Percentiles rank a stretch among this genome's conserved stretches.
Conservation (phyloP, 23 tunicate genomes). For the Halocynthia roretzi region DNA sequence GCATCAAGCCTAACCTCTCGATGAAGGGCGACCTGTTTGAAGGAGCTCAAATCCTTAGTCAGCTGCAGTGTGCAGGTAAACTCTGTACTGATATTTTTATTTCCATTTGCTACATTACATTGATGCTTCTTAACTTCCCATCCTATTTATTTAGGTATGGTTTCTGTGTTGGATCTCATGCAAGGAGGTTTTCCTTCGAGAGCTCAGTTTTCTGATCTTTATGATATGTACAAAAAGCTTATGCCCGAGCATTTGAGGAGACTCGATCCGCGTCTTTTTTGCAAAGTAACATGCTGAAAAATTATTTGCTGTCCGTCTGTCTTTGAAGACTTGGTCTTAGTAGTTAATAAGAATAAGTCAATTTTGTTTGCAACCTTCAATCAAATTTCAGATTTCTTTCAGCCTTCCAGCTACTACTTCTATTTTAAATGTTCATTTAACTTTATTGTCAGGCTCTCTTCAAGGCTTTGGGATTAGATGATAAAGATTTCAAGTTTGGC, state of each 20-base stretch:
- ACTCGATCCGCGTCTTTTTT: constrained; percentile 85
- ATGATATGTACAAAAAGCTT: constrained; percentile 82
- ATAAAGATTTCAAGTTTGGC: constrained; percentile 82
- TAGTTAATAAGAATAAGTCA: too few relatives aligned
- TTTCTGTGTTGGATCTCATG: constrained; percentile 94
- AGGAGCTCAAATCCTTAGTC: constrained; percentile 91
- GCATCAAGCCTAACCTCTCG: constrained; percentile 94
- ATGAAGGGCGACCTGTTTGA: constrained; percentile 78
- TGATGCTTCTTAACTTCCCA: not conserved
- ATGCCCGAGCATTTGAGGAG: constrained; percentile 85
- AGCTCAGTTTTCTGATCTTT: constrained; percentile 86
- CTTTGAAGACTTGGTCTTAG: not conserved
- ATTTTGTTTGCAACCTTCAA: too few relatives aligned
- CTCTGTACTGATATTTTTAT: not conserved
- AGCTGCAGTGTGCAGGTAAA: constrained; percentile 92
- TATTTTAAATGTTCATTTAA: not conserved
- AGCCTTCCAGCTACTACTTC: not conserved
- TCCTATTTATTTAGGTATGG: constrained; percentile 59
- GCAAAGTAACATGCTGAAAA: constrained; percentile 40
- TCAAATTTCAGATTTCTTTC: not conserved
- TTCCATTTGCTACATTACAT: not conserved
- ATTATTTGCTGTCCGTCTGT: not conserved
- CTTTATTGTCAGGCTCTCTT: constrained; percentile 70
- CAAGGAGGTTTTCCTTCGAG: constrained; percentile 99
- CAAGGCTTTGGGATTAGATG: constrained; percentile 90